Evolutionary conservation across 2,113 vertebrate species (phyloP), one percentile per base, ranked within the genome.

Genomic region (Hippolais icterina): DNA sequence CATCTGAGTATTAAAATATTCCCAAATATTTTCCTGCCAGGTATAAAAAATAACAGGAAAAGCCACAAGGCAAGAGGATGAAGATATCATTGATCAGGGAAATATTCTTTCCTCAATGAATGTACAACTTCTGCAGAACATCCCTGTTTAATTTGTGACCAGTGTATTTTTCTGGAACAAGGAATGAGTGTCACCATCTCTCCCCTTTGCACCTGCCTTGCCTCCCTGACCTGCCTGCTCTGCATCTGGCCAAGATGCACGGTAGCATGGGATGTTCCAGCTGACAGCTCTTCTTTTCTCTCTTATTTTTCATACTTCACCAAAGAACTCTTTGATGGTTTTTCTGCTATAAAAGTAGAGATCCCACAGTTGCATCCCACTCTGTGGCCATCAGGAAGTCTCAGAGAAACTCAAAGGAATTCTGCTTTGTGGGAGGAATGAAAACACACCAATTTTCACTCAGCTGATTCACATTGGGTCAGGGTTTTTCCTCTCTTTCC

Each of bases 381-480:
- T 89, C 79, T 50, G 15, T 3, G 24, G 35, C 23, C 31, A 41
- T 4, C 24, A 84, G 47, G 31, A 87, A 50, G 11, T n/a, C 50
- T 85, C 70, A 57, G 18, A 76, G 52, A 31, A 90, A 28, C 7
- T 76, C 47, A 63, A 3, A 87, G 12, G 21, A 59, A 11, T 14
- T 6, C 3, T 57, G 15, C 11, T 60, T 28, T 54, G 3, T n/a
- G 15, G 37, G 9, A 75, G 10, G n/a, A 84, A 71, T 13, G 18
- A 72, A 77, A 90, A 39, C 6, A 37, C 29, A 35, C 0, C 16
- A 25, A 1, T 77, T 74, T 77, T 66, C 33, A 14, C 20, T 60
- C 8, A 19, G 0, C 3, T 27, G 9, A 31, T 46, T 79, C 15
- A 23, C 52, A 42, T 0, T 0, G 24, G 42, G 31, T 54, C 17